Percentiles rank a stretch among this genome's conserved stretches.
These are phyloP conservation scores for Taeniopygia guttata DNA, from an alignment of 2,797 vertebrate genomes.

Conservation along the genomic window DNA sequence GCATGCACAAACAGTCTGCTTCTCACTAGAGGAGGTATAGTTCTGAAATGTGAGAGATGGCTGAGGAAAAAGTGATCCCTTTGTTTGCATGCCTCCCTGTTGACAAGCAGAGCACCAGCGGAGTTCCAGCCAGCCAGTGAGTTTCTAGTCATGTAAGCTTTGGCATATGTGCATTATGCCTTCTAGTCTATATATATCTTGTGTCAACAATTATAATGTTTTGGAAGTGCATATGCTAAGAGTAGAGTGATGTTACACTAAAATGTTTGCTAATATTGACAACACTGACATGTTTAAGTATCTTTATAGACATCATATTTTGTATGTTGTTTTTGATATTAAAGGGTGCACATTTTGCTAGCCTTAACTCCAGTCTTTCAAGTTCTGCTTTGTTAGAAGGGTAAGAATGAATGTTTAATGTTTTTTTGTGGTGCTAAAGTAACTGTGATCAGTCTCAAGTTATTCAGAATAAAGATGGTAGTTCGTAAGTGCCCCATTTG, in stretches of 20 bases:
- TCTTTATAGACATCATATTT: slow-evolving; percentile 8
- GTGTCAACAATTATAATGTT: neutral
- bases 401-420: slow-evolving; percentile 5
- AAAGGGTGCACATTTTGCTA: neutral
- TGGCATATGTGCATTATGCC: neutral
- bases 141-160: neutral
- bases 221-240: neutral
- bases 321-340: slow-evolving; percentile 31
- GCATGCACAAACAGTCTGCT: neutral
- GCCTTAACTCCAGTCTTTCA: slow-evolving; percentile 36
- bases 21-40: neutral
- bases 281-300: neutral
- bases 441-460: slow-evolving; percentile 38
- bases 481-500: neutral
- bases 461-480: slow-evolving; percentile 39
- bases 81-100: neutral
- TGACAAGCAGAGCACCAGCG: neutral
- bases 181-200: neutral
- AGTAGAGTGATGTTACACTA: slow-evolving; percentile 2
- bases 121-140: neutral
- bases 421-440: slow-evolving; percentile 45
- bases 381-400: neutral
- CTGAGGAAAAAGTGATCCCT: neutral
- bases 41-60: neutral
- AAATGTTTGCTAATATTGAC: neutral